Conservation (phyloP, 1,140 invertebrate genomes). For the Apis cerana region DNA sequence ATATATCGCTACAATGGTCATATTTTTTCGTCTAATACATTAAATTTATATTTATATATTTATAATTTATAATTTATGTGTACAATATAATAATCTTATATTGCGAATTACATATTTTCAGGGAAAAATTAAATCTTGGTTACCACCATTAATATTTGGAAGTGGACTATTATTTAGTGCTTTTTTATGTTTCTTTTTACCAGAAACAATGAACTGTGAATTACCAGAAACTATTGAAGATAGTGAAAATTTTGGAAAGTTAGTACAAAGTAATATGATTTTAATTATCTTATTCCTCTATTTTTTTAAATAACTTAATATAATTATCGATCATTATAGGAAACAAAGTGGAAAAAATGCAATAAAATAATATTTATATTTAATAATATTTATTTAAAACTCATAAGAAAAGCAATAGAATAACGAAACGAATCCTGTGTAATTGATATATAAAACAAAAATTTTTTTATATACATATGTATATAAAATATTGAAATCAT, state of each 20-base stretch:
- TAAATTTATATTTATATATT: not conserved
- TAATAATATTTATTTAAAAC: conserved; percentile 1
- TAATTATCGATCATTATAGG: conserved; percentile 34
- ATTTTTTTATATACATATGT: not conserved
- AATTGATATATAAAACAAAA: not conserved
- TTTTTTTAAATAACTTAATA: not conserved
- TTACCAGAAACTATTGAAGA: conserved; percentile 84
- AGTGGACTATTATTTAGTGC: conserved; percentile 81
- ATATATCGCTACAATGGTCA: conserved; percentile 82
- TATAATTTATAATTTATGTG: not conserved
- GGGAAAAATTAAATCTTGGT: conserved; percentile 67
- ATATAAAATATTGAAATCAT: not conserved
- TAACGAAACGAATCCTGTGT: not conserved
- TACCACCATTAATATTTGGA: conserved; percentile 84
- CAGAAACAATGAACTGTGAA: conserved; percentile 83
- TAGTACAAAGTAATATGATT: conserved; percentile 34
- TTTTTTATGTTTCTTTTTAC: conserved; percentile 81
- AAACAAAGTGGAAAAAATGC: not conserved
- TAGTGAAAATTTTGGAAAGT: conserved; percentile 82
- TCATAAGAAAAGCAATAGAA: not conserved
- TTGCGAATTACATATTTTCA: conserved; percentile 41
- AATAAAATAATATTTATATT: conserved; percentile 13
- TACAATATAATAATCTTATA: conserved; percentile 3
- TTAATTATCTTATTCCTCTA: not conserved
- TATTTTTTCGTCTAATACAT: not conserved